phyloP scores from a whole-genome alignment of 2,888 invertebrate species.

The Tachina fera region DNA sequence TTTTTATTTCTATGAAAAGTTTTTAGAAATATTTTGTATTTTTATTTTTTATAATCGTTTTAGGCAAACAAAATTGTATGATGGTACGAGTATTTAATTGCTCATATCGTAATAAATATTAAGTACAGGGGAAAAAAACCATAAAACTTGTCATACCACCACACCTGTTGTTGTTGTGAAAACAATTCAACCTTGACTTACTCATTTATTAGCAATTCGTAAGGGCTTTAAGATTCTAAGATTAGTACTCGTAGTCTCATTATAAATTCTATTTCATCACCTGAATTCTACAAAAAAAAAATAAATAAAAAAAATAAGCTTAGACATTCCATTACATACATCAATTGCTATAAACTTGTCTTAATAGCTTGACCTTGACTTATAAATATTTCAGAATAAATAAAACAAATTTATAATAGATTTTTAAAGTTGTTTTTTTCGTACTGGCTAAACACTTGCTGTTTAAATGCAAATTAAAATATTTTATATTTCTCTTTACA shows the following conservation, averaged over 20 bases:
- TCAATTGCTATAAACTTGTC: conserved; percentile 25
- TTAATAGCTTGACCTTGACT: conserved; percentile 66
- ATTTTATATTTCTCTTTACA: conserved; percentile 20
- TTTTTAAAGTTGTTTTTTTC: conserved; percentile 15
- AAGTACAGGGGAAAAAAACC: background rate
- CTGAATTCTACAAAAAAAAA: background rate
- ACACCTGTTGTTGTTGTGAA: conserved; percentile 17
- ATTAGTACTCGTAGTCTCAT: background rate
- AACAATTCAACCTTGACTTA: conserved; percentile 35
- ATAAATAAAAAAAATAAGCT: background rate
- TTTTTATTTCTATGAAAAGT: conserved; percentile 9
- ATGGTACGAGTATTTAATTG: background rate
- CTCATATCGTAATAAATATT: background rate
- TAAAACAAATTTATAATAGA: conserved; percentile 39
- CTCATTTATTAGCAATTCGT: background rate
- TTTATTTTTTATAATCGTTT: background rate
- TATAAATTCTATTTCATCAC: background rate
- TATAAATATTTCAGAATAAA: conserved; percentile 64
- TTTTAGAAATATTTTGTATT: background rate
- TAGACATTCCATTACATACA: conserved; percentile 25
- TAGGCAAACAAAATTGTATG: background rate
- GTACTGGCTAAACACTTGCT: conserved; percentile 49
- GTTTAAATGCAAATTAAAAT: conserved; percentile 53
- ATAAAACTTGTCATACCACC: conserved; percentile 5
- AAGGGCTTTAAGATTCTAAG: background rate